phyloP scores from a whole-genome alignment of 2,797 vertebrate species.

The Enteromius afrohamiltoni region DNA sequence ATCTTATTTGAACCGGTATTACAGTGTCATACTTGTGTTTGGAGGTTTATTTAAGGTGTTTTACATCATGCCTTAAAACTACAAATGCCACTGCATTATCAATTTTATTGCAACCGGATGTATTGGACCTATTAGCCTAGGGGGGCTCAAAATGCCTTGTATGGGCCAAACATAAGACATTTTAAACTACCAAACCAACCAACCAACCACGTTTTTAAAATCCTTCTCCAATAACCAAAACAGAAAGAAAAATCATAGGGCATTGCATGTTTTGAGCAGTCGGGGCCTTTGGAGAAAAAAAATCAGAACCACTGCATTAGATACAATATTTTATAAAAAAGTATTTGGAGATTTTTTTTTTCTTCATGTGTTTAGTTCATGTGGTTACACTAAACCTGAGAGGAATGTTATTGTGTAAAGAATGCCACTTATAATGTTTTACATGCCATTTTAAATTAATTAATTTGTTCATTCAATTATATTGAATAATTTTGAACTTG shows the following conservation, averaged over 20 bases:
- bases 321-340: not conserved
- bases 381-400: not conserved
- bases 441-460: no score
- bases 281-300: not conserved
- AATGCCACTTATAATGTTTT: not conserved
- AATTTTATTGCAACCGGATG: not conserved
- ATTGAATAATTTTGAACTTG: no score
- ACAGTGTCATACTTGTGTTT: not conserved
- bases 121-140: not conserved
- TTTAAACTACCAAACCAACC: not conserved
- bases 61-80: not conserved
- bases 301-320: not conserved
- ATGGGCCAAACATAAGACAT: no score
- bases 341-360: not conserved
- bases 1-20: not conserved
- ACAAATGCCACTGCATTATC: not conserved
- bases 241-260: no score
- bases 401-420: not conserved
- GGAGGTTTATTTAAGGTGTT: not conserved
- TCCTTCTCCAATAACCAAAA: not conserved
- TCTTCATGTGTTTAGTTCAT: not conserved
- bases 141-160: not conserved
- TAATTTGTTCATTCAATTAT: no score
- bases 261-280: not conserved
- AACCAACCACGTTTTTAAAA: no score